A percentile compares a stretch with the other conserved stretches of the same genome.
Conservation (phyloP, 2,113 vertebrate species). For the Siniperca knerii region DNA sequence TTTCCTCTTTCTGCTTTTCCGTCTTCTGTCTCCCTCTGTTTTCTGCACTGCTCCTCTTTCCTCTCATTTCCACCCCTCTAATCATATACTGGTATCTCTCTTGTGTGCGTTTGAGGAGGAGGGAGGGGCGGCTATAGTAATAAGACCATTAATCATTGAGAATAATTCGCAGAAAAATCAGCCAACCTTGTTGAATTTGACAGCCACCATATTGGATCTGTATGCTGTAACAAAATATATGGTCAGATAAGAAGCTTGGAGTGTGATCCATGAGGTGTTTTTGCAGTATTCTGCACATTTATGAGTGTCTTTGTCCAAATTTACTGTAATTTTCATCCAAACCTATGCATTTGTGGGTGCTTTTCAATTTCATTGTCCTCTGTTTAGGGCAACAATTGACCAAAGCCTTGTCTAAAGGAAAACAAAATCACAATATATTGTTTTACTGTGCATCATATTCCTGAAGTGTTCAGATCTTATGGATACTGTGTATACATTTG, state of each 20-base stretch:
- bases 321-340: slow-evolving; percentile 23
- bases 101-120: slow-evolving; percentile 65
- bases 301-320: slow-evolving; percentile 24
- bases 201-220: slow-evolving; percentile 68
- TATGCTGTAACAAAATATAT: slow-evolving; percentile 61
- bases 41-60: slow-evolving; percentile 52
- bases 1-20: slow-evolving; percentile 43
- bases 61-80: slow-evolving; percentile 60
- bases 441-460: neutral
- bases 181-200: slow-evolving; percentile 76
- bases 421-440: neutral
- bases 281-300: slow-evolving; percentile 37
- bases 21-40: slow-evolving; percentile 56
- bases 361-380: slow-evolving; percentile 12
- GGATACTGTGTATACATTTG: slow-evolving; percentile 1
- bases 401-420: neutral
- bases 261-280: slow-evolving; percentile 52
- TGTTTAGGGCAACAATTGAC: slow-evolving; percentile 2
- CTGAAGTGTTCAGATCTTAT: slow-evolving; percentile 6
- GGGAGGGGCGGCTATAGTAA: slow-evolving; percentile 64
- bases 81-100: slow-evolving; percentile 71
- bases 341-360: neutral
- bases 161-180: slow-evolving; percentile 75
- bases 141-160: slow-evolving; percentile 79
- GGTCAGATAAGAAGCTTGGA: slow-evolving; percentile 68